Evolutionary conservation across 2,113 vertebrate genomes (phyloP), one percentile per base, ranked within the genome.

Genomic region (Podilymbus podiceps): DNA sequence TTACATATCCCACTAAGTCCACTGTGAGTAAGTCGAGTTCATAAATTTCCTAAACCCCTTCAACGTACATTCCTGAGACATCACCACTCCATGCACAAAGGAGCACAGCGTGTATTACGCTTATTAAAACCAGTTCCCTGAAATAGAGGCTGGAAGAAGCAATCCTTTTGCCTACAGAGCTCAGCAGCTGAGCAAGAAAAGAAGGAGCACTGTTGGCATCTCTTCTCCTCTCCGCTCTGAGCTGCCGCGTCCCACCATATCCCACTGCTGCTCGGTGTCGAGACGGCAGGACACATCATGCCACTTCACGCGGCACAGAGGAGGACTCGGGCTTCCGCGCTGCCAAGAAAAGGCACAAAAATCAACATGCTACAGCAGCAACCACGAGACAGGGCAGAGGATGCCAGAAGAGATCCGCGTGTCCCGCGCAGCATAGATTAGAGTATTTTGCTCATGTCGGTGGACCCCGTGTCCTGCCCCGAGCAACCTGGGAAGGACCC

Each of bases 211-310:
- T 56, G 66, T 6, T 47, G 30, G 33, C 31, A 72, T 23, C 35
- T 35, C 18, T 21, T 12, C 53, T 88, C 17, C 44, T 38, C n/a
- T 60, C 74, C 5, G 0, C 12, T 20, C 62, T 28, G 52, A 75
- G 66, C 31, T 20, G 12, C 53, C 0, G 0, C 0, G 1, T 59
- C 66, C 42, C 89, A 79, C 16, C 35, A 15, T 16, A 67, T 52
- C 50, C 55, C 30, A 33, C 24, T 42, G 33, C 66, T 50, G 63
- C 58, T 60, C 6, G 0, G 33, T 14, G 25, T 40, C 47, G 17
- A 6, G 66, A 0, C 2, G 2, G 46, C 10, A 49, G 59, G 68
- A 68, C 35, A 7, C 0, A 0, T 3, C 35, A 11, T 6, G 8
- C 19, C 25, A 11, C 44, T 44, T 23, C 38, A 21, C 0, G 4